A percentile compares a stretch with the other conserved stretches of the same genome.
phyloP scores from a whole-genome alignment of 2,113 vertebrate genomes.

The Petromus typicus region DNA sequence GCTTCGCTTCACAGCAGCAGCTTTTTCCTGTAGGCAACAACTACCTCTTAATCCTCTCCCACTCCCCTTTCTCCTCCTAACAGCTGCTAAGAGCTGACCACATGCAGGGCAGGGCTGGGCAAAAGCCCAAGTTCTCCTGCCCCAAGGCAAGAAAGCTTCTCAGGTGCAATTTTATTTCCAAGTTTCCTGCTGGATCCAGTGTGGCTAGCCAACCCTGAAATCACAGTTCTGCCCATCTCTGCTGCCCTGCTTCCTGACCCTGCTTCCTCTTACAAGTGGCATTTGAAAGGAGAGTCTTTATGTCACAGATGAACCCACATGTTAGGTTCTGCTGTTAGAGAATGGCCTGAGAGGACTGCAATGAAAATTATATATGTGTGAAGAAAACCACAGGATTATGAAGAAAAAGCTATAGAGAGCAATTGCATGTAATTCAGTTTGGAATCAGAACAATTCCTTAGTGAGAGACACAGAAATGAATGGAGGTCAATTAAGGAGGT shows the following conservation, averaged over 20 bases:
- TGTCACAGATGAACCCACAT: not conserved
- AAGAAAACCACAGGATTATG: not conserved
- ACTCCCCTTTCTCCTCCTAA: not conserved
- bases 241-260: not conserved
- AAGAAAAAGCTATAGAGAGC: not conserved
- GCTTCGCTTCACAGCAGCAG: not conserved
- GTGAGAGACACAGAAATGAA: not conserved
- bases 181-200: not conserved
- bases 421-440: not conserved
- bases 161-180: not conserved
- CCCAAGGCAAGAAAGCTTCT: not conserved
- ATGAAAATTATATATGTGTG: not conserved
- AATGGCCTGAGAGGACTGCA: not conserved
- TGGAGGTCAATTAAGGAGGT: not conserved
- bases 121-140: not conserved
- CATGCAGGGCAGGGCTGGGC: not conserved
- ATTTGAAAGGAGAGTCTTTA: not conserved
- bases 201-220: not conserved
- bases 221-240: not conserved
- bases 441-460: slow-evolving; percentile 9
- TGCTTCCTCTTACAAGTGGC: not conserved
- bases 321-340: slow-evolving; percentile 12
- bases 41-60: not conserved
- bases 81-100: not conserved
- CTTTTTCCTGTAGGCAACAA: too few relatives aligned